Evolutionary conservation across 2,797 vertebrate species (phyloP), one percentile per base, ranked within the genome.

Genomic region (Mionectes olivaceus): DNA sequence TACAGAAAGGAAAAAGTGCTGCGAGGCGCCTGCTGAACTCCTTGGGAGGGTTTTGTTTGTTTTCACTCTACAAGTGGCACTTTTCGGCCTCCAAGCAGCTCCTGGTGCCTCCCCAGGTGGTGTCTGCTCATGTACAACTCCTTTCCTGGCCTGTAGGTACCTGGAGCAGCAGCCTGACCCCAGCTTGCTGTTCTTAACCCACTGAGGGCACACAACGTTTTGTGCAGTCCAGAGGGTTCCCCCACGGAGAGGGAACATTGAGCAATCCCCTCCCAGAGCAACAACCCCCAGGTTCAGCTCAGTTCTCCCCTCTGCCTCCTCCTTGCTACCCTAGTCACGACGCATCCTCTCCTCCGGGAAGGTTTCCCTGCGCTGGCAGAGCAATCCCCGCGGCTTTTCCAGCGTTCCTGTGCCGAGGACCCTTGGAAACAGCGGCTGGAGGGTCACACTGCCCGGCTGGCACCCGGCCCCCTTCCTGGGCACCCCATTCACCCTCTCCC

Each of bases 381-480:
- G 3, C 80, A 49, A 18, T 5, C 3, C 57, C 41, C 4, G 9
- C 1, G 18, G 78, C 44, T 93, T 37, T 94, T 84, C 77, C 92
- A 90, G 76, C 0, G 0, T 89, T 74, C 63, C 84, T 73, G 44
- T 80, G 84, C 89, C 0, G 5, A 49, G 61, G 81, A 63, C 41
- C 79, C 71, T 91, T 87, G 85, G 91, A 56, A 89, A 75, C 22
- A 76, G 91, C 60, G 6, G 10, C 63, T 3, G 19, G 83, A 59
- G 91, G 87, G 76, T 92, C 94, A 85, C 37, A 73, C 37, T 92
- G 87, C 79, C 84, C 37, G 3, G 71, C 49, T 93, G 94, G 95
- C 94, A 89, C 73, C 69, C 69, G 71, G 89, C 89, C 78, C 44
- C 92, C 91, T 96, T 95, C 95, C 96, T 96, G 95, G 78, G 81